phyloP scores from a whole-genome alignment of 2,888 invertebrate genomes.

The Drosophila neoperkinsi region DNA sequence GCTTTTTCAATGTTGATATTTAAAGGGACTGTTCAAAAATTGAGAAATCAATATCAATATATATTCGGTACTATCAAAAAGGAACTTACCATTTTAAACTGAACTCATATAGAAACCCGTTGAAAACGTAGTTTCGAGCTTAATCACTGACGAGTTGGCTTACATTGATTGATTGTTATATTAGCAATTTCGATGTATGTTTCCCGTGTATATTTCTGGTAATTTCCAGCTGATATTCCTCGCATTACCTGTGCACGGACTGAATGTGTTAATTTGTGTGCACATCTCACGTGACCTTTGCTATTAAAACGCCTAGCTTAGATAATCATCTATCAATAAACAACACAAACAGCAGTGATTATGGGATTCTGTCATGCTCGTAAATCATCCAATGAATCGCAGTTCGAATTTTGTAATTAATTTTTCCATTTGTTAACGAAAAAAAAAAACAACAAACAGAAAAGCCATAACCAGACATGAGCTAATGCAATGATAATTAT shows the following conservation, averaged over 20 bases:
- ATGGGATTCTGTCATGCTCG: constrained; percentile 1
- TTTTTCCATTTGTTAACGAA: background rate
- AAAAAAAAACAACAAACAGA: background rate
- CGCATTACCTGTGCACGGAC: background rate
- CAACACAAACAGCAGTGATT: constrained; percentile 1
- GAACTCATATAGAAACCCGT: background rate
- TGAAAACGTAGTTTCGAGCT: background rate
- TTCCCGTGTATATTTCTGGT: no score
- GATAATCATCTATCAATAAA: constrained; percentile 9
- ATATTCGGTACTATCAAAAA: background rate
- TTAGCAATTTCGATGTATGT: background rate
- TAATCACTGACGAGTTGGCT: background rate
- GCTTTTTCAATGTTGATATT: background rate
- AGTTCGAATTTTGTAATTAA: constrained; percentile 30
- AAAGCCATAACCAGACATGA: background rate
- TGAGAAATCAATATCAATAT: background rate
- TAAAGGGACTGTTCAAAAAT: background rate
- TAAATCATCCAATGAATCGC: background rate
- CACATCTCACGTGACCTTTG: constrained; percentile 25
- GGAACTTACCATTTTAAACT: background rate
- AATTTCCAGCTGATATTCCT: background rate
- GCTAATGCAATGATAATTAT: background rate
- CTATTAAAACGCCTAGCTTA: background rate
- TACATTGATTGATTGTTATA: background rate
- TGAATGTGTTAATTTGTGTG: constrained; percentile 16